Evolutionary conservation across 2,797 vertebrate species (phyloP), one percentile per base, ranked within the genome.

Genomic region (Enteromius radiatus): DNA sequence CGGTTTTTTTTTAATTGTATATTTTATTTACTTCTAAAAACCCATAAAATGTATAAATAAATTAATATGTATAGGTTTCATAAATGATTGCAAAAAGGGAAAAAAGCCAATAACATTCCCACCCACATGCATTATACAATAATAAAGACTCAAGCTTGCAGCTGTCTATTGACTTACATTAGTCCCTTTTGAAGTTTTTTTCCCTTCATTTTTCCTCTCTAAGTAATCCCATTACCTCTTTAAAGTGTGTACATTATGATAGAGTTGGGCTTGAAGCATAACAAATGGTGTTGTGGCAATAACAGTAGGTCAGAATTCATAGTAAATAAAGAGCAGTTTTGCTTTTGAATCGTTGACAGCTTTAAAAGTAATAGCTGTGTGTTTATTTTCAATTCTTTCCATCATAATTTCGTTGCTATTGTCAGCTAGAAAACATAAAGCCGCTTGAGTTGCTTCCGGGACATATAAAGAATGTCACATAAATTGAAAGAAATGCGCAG

Each of bases 381-480:
- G 59, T 65, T 81, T 41, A 81, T 54, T 41, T 82, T 52, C 41
- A 41, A 26, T 52, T 17, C 8, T 26, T 76, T 49, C 52, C 38
- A n/a, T 71, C 56, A 64, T 45, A 21, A 38, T 77, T 64, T 6
- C 1, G 7, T 36, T 52, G 43, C 59, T 38, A 17, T 43, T 28
- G 69, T 74, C 56, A 38, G 45, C 71, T 52, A 41, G n/a, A n/a
- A n/a, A 75, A 28, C 71, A 82, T 38, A 67, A 65, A n/a, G 3
- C 63, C 5, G 3, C 26, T 68, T 28, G 11, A 23, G 23, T n/a
- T 31, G 80, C 45, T 23, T 69, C 33, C 43, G 4, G 3, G 78
- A 36, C 26, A 19, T 23, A 76, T 59, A 12, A 82, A 56, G 36
- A 68, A 43, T 14, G 36, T 45, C 73, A 76, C 4, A 11, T 17